These are phyloP conservation scores for Poecilobothrus nobilitatus DNA, from an alignment of 2,888 invertebrate genomes.

Conservation along the genomic window DNA sequence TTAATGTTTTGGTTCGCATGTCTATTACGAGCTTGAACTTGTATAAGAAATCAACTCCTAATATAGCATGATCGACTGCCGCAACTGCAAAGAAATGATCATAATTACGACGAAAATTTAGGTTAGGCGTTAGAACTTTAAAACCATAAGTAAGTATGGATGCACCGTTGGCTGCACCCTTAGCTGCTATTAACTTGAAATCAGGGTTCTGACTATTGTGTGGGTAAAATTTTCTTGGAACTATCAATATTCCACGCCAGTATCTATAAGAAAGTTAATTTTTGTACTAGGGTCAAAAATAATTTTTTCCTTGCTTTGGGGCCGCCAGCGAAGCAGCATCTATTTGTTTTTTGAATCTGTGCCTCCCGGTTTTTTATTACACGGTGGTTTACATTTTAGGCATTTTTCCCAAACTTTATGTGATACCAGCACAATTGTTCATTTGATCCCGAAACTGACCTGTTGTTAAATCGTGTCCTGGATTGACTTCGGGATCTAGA, in stretches of 20 bases:
- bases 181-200: not conserved
- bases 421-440: not conserved
- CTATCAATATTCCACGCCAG: not conserved
- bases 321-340: not conserved
- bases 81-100: conserved; percentile 2
- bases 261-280: not conserved
- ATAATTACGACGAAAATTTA: not conserved
- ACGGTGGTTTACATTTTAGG: not conserved
- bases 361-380: not conserved
- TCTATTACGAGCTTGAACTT: conserved; percentile 7
- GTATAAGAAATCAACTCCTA: not conserved
- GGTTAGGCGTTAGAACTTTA: not conserved
- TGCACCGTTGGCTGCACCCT: not conserved
- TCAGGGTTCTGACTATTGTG: not conserved
- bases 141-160: not conserved
- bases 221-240: not conserved
- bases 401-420: not conserved
- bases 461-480: no score
- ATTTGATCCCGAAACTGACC: not conserved
- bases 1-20: not conserved
- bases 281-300: not conserved
- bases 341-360: not conserved
- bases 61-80: not conserved
- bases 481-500: no score
- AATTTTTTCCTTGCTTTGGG: not conserved